These are phyloP conservation scores for Globodera rostochiensis DNA, from an alignment of 1,140 invertebrate species.

Conservation along the genomic window DNA sequence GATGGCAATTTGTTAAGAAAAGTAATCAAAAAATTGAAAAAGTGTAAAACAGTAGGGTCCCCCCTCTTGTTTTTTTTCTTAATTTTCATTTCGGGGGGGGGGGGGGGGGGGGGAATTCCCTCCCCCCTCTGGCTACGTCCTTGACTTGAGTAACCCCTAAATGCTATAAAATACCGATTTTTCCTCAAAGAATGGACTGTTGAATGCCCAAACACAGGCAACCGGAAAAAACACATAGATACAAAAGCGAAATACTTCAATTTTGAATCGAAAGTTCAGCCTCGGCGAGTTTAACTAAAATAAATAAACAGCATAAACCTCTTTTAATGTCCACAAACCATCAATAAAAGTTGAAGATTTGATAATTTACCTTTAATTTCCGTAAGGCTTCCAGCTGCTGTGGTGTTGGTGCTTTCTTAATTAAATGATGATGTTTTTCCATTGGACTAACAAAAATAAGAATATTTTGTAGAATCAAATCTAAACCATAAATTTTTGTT, in stretches of 20 bases:
- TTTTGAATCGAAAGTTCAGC: neutral
- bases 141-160: neutral
- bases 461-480: neutral
- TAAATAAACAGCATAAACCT: neutral
- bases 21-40: too few relatives aligned
- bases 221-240: conserved; percentile 17
- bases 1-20: too few relatives aligned
- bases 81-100: too few relatives aligned
- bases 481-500: neutral
- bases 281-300: neutral
- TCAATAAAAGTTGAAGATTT: neutral
- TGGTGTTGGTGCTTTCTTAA: neutral
- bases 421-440: neutral
- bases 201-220: conserved; percentile 17
- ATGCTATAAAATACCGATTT: neutral
- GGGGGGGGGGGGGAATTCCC: too few relatives aligned
- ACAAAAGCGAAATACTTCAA: neutral
- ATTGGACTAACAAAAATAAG: neutral
- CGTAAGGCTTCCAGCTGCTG: neutral
- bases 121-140: too few relatives aligned
- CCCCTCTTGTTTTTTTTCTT: too few relatives aligned
- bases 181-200: conserved; percentile 7
- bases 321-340: neutral
- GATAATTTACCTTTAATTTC: neutral
- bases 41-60: too few relatives aligned